Conservation (phyloP, 2,888 invertebrate species). For the Cataglyphis livida region DNA sequence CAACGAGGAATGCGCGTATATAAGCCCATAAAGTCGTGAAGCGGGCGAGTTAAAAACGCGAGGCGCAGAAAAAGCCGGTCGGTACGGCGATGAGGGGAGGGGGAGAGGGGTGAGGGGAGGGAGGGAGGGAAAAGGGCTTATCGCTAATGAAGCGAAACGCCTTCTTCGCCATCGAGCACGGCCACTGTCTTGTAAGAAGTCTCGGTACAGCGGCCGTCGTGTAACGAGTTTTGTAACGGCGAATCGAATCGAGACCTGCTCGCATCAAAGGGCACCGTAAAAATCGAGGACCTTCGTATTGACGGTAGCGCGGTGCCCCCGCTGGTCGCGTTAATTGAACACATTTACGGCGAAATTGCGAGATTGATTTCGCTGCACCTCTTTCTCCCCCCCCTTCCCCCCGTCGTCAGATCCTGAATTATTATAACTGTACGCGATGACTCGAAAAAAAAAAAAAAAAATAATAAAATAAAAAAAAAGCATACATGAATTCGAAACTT, state of each 20-base stretch:
- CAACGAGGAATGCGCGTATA: constrained; percentile 71
- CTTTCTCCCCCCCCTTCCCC: too few relatives aligned
- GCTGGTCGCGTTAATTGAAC: constrained; percentile 53
- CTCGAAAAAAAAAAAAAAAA: constrained; percentile 21
- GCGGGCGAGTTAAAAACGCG: constrained; percentile 72
- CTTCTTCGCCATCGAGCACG: constrained; percentile 77
- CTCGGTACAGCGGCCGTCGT: constrained; percentile 74
- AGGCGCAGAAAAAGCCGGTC: constrained; percentile 73
- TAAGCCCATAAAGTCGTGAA: constrained; percentile 70
- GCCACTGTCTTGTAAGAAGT: constrained; percentile 76
- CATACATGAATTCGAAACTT: neutral
- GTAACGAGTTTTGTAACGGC: constrained; percentile 79
- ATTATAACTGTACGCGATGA: constrained; percentile 13
- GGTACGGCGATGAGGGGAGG: constrained; percentile 61
- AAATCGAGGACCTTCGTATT: constrained; percentile 70
- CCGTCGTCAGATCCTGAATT: constrained; percentile 9
- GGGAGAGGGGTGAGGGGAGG: too few relatives aligned
- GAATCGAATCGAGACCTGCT: constrained; percentile 75
- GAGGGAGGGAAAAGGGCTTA: constrained; percentile 73
- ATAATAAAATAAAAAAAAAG: neutral
- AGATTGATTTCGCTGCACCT: constrained; percentile 49
- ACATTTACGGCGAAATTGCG: constrained; percentile 52
- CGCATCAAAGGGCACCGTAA: constrained; percentile 66
- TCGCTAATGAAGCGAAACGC: constrained; percentile 82
- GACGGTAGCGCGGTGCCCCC: constrained; percentile 53